Evolutionary conservation across 2,797 vertebrate genomes (phyloP).

Genomic region (Pseudochromis fuscus): DNA sequence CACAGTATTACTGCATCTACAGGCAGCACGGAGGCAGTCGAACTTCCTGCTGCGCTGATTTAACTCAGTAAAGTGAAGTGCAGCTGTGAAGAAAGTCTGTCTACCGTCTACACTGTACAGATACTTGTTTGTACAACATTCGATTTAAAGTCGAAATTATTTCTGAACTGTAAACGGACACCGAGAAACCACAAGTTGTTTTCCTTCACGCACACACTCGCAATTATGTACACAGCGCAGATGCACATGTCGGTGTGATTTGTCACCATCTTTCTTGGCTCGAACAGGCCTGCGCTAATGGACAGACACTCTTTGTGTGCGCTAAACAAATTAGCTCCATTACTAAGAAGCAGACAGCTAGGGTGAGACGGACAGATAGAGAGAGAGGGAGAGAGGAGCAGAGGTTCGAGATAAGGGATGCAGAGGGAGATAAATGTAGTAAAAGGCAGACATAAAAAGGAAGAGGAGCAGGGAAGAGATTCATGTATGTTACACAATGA

Average conservation of each 20-base stretch:
- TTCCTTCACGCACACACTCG: slow-evolving; percentile 12
- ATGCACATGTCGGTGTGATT: slow-evolving; percentile 74
- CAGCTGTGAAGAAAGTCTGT: slow-evolving; percentile 21
- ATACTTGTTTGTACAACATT: neutral
- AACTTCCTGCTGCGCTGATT: slow-evolving; percentile 32
- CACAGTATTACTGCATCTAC: slow-evolving; percentile 40
- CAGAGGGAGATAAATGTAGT: slow-evolving; percentile 40
- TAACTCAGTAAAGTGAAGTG: slow-evolving; percentile 46
- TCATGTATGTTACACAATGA: slow-evolving; percentile 24
- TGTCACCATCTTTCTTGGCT: slow-evolving; percentile 83
- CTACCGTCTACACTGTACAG: too few species aligned
- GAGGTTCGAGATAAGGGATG: slow-evolving; percentile 41
- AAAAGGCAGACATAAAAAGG: slow-evolving; percentile 39
- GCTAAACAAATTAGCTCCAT: slow-evolving; percentile 89
- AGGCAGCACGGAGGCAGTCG: slow-evolving; percentile 10
- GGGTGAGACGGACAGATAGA: slow-evolving; percentile 52
- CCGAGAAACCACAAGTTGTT: neutral
- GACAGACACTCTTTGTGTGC: slow-evolving; percentile 83
- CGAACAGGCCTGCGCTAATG: slow-evolving; percentile 80
- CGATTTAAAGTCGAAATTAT: neutral
- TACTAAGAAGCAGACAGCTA: slow-evolving; percentile 80
- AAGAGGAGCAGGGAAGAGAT: slow-evolving; percentile 35
- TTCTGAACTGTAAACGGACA: neutral
- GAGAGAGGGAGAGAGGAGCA: slow-evolving; percentile 16
- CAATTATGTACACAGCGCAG: slow-evolving; percentile 48